phyloP scores from a whole-genome alignment of 2,888 invertebrate species.

The Unio delphinus region DNA sequence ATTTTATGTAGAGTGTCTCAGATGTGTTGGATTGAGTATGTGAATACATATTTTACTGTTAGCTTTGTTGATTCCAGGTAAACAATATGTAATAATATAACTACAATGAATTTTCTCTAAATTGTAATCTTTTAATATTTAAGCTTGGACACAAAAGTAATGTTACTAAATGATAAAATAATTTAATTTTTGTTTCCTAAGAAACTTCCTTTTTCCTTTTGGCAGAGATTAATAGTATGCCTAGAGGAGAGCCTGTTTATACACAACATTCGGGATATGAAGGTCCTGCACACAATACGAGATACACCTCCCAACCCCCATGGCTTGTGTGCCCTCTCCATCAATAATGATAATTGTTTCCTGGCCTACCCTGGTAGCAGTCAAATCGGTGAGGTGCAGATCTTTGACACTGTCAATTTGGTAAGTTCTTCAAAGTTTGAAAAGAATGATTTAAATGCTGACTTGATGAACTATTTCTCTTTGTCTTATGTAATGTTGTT shows the following conservation, averaged over 20 bases:
- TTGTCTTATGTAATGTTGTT: too few relatives aligned
- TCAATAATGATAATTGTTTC: constrained; percentile 90
- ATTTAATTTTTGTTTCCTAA: background rate
- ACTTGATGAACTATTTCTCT: too few relatives aligned
- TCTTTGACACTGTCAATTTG: constrained; percentile 92
- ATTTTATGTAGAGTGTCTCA: too few relatives aligned
- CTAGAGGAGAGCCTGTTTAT: constrained; percentile 97
- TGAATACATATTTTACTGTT: too few relatives aligned
- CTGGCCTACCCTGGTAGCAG: constrained; percentile 97
- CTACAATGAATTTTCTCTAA: too few relatives aligned
- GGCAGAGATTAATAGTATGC: constrained; percentile 93
- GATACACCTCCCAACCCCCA: constrained; percentile 96
- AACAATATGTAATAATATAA: too few relatives aligned
- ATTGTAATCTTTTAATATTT: background rate
- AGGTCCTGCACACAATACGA: constrained; percentile 96
- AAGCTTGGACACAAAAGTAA: background rate
- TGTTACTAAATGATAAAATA: background rate
- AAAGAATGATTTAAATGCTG: too few relatives aligned
- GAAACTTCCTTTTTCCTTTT: constrained; percentile 29
- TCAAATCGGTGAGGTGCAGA: constrained; percentile 93
- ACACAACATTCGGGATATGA: constrained; percentile 98
- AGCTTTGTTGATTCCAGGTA: too few relatives aligned
- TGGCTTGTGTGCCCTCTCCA: constrained; percentile 92
- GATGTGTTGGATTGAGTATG: too few relatives aligned
- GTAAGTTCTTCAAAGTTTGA: constrained; percentile 72